Conservation (phyloP, 2,888 invertebrate species). For the Melinaea marsaeus region DNA sequence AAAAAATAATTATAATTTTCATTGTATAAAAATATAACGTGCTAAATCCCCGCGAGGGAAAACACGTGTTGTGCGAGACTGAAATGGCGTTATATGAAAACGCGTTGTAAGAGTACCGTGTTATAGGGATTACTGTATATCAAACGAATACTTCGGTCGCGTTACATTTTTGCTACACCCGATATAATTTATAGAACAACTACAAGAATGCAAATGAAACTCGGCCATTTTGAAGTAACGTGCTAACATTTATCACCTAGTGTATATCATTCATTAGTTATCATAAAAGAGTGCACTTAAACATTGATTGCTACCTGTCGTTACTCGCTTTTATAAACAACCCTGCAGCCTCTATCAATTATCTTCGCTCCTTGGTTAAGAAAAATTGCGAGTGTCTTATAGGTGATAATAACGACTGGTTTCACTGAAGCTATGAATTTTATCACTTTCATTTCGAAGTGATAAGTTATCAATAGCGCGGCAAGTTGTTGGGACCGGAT, state of each 20-base stretch:
- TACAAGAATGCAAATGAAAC: slow-evolving; percentile 34
- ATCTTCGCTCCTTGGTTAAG: slow-evolving; percentile 3
- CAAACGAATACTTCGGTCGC: no score
- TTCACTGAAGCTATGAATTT: background rate
- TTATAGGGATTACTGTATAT: no score
- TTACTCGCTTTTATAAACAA: background rate
- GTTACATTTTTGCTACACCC: slow-evolving; percentile 8
- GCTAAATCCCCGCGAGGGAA: no score
- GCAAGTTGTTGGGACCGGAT: no score
- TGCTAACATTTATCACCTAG: slow-evolving; percentile 31
- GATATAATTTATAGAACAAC: slow-evolving; percentile 29
- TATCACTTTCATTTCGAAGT: no score
- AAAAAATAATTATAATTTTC: no score
- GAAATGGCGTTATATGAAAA: no score
- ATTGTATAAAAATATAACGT: no score
- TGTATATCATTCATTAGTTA: slow-evolving; percentile 22
- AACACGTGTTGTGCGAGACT: no score
- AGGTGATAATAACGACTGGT: background rate
- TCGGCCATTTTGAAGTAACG: slow-evolving; percentile 31
- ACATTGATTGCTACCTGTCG: slow-evolving; percentile 25
- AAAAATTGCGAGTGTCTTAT: slow-evolving; percentile 6
- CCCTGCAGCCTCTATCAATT: slow-evolving; percentile 19
- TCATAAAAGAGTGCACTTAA: slow-evolving; percentile 20
- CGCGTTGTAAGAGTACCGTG: no score
- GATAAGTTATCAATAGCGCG: no score